Evolutionary conservation across 2,797 vertebrate species (phyloP), one percentile per base, ranked within the genome.

Genomic region (Typhlichthys subterraneus): DNA sequence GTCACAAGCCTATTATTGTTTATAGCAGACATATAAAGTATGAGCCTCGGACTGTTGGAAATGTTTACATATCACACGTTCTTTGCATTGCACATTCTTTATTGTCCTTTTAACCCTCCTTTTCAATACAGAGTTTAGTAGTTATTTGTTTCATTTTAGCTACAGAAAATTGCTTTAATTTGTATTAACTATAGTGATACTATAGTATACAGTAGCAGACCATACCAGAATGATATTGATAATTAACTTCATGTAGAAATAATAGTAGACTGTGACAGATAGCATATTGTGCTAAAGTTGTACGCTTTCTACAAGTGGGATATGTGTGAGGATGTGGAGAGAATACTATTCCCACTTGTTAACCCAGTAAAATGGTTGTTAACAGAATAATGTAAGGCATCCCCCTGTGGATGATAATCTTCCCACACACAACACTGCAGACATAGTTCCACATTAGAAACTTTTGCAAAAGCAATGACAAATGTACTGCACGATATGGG

Each of bases 141-240:
- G 49, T 65, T n/a, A 2, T 14, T 60, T 75, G 69, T 66, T 23
- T 65, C 46, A 56, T 23, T 67, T 49, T 70, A 49, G 71, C 68
- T 54, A 60, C 66, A 62, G 38, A 53, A 23, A 84, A 79, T 60
- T 11, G 69, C 45, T 65, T 70, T 77, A 74, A 84, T 79, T 87
- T 71, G 75, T 64, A 67, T 70, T 80, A 79, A 76, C 68, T 72
- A 69, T 75, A 61, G 68, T 38, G 33, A 7, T 38, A 7, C 33
- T 6, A 38, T 38, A 38, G 7, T 38, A 7, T 38, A 38, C 5
- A 5, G 7, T 38, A 38, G 33, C 7, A 38, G 33, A 23, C 33
- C 7, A 38, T 38, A 38, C 33, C 33, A 38, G 33, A 7, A 38
- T 38, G 73, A 29, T 7, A 2, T 64, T 69, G 73, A 76, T 76